Evolutionary conservation across 2,888 invertebrate genomes (phyloP).

Genomic region (Agonopterix arenella): DNA sequence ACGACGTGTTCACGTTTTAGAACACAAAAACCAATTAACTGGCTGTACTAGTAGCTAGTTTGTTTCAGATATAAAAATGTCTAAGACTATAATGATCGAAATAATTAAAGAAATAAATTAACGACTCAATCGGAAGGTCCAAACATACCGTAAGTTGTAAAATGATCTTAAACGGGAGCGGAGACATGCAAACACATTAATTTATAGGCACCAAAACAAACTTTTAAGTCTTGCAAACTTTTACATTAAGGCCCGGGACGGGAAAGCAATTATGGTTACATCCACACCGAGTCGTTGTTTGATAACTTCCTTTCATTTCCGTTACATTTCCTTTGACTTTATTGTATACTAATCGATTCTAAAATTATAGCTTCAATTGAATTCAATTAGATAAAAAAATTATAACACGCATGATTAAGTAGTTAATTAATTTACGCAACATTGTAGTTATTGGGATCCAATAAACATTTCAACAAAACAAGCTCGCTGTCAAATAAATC

Average conservation of each 20-base stretch:
- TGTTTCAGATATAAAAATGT: too few species aligned
- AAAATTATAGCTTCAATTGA: constrained; percentile 2
- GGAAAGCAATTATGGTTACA: constrained; percentile 57
- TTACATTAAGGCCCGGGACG: constrained; percentile 58
- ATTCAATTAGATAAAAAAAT: constrained; percentile 21
- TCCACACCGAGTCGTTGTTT: constrained; percentile 41
- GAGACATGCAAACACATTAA: constrained; percentile 67
- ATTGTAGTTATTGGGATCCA: constrained; percentile 49
- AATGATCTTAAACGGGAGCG: constrained; percentile 39
- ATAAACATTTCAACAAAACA: constrained; percentile 65
- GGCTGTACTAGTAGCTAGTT: too few species aligned
- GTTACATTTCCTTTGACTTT: constrained; percentile 20
- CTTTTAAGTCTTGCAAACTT: constrained; percentile 62
- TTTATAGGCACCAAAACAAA: constrained; percentile 66
- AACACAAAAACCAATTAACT: too few species aligned
- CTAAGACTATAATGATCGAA: too few species aligned
- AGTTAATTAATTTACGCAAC: constrained; percentile 62
- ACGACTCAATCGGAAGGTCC: constrained; percentile 17
- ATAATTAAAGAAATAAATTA: constrained; percentile 12
- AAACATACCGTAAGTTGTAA: constrained; percentile 25
- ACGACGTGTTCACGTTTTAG: too few species aligned
- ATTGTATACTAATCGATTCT: not conserved
- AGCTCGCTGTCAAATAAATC: constrained; percentile 66
- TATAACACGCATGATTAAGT: constrained; percentile 33
- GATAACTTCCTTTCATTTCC: constrained; percentile 30